Percentiles rank a stretch among this genome's conserved stretches.
Conservation (phyloP, 1,140 invertebrate species). For the Caenorhabditis inopinata region DNA sequence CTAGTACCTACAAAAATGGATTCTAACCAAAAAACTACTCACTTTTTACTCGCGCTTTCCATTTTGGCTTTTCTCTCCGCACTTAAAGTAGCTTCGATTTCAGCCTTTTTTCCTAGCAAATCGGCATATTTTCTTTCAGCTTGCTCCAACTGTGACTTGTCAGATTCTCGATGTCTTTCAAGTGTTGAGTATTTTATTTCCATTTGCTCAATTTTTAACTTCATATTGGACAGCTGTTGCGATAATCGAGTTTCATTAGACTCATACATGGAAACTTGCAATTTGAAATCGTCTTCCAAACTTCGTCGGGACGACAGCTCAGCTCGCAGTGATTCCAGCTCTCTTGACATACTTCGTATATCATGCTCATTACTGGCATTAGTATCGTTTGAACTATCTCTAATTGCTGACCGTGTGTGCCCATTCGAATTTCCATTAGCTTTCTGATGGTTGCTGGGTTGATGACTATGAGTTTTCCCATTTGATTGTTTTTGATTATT, state of each 20-base stretch:
- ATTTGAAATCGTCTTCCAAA: slow-evolving; percentile 1
- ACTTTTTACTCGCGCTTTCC: slow-evolving; percentile 24
- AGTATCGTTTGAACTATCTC: slow-evolving; percentile 23
- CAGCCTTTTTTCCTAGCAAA: slow-evolving; percentile 48
- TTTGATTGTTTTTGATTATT: slow-evolving; percentile 1
- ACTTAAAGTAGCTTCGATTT: slow-evolving; percentile 53
- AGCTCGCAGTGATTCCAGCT: slow-evolving; percentile 4
- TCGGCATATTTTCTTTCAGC: slow-evolving; percentile 56
- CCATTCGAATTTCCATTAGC: slow-evolving; percentile 20
- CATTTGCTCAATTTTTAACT: slow-evolving; percentile 1
- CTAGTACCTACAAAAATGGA: too few species aligned
- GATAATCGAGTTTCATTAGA: slow-evolving; percentile 86
- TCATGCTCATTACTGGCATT: slow-evolving; percentile 1
- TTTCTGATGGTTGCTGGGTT: background rate
- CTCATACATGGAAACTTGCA: background rate
- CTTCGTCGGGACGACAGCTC: background rate
- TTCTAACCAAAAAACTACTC: background rate
- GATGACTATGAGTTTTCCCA: background rate
- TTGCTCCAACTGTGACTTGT: slow-evolving; percentile 38
- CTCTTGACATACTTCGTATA: slow-evolving; percentile 21
- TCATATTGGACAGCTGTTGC: slow-evolving; percentile 85
- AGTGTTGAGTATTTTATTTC: slow-evolving; percentile 31
- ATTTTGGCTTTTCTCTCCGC: slow-evolving; percentile 44
- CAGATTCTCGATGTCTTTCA: slow-evolving; percentile 51
- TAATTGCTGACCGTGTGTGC: background rate